Base-by-base conservation (phyloP, 2,797 vertebrate species). In the Tragelaphus oryx region DNA sequence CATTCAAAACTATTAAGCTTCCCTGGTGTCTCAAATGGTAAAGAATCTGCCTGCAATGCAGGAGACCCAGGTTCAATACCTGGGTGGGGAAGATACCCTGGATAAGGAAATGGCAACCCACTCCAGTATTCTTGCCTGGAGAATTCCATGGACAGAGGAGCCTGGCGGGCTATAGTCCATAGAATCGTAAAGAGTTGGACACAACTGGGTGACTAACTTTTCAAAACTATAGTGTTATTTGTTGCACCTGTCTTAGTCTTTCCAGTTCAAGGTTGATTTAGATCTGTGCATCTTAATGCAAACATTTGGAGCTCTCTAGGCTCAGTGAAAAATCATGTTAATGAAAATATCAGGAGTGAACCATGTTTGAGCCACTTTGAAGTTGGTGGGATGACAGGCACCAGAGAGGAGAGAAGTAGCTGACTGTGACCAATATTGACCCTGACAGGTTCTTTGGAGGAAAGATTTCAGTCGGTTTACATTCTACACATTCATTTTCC, bases 351-450 rank as follows among this genome's bases (percentile, higher is more conserved):
- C 79, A 14, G 59, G 6, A 48, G 12, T 1, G 12, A 55, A 4
- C 8, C 5, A 10, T 4, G 5, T 3, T 0, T 26, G 22, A 48
- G n/a, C 22, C 4, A 1, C 5, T 8, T 24, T 6, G 46, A 71
- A 62, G 59, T 9, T 13, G n/a, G 50, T 7, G 26, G 48, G 24
- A 71, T 82, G 79, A 28, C 9, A 11, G 41, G 11, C 79, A 9
- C 22, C 33, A n/a, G 50, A 18, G 41, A 46, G n/a, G 46, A 83
- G 62, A 60, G 11, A 26, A n/a, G 41, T 30, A 10, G n/a, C 6
- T 33, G n/a, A 13, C 55, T 65, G 20, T 55, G 68, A 33, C 87
- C 30, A 10, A 0, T 30, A 37, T n/a, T 37, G 59, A 48, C 37
- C 57, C 9, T n/a, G 26, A 30, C 52, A 37, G 55, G 33, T 33